A percentile compares a stretch with the other conserved stretches of the same genome.
phyloP scores from a whole-genome alignment of 1,140 invertebrate genomes.

The Onthophagus taurus region DNA sequence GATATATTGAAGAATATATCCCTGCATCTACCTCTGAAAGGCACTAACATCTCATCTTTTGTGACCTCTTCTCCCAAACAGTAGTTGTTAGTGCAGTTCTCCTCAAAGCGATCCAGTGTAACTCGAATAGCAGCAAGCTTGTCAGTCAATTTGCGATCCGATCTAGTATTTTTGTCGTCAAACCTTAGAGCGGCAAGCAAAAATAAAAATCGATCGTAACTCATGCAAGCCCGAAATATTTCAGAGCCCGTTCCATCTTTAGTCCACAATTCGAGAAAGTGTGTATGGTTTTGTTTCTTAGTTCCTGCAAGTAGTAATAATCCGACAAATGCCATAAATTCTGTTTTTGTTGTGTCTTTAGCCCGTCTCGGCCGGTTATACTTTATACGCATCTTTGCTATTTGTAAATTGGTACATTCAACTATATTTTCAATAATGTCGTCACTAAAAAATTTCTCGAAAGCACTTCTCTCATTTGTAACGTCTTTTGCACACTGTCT shows the following conservation, averaged over 20 bases:
- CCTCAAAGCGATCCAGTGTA: too few relatives aligned
- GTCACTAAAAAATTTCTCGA: slow-evolving; percentile 10
- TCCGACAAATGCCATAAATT: slow-evolving; percentile 1
- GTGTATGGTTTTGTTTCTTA: slow-evolving; percentile 6
- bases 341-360: neutral
- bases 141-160: neutral
- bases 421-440: slow-evolving; percentile 10
- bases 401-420: slow-evolving; percentile 5
- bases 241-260: neutral
- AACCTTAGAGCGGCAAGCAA: slow-evolving; percentile 1
- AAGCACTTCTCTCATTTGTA: slow-evolving; percentile 10
- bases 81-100: too few relatives aligned
- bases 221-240: slow-evolving; percentile 10
- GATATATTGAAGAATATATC: slow-evolving; percentile 39
- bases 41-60: slow-evolving; percentile 35
- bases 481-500: slow-evolving; percentile 7
- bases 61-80: slow-evolving; percentile 29
- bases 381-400: neutral
- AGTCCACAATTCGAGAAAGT: slow-evolving; percentile 2
- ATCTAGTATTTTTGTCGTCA: slow-evolving; percentile 5
- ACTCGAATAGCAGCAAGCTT: too few relatives aligned
- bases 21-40: slow-evolving; percentile 35
- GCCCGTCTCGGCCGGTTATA: neutral
- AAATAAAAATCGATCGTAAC: slow-evolving; percentile 6
- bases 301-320: neutral